phyloP scores from a whole-genome alignment of 2,797 vertebrate genomes.

The Megaceryle alcyon region DNA sequence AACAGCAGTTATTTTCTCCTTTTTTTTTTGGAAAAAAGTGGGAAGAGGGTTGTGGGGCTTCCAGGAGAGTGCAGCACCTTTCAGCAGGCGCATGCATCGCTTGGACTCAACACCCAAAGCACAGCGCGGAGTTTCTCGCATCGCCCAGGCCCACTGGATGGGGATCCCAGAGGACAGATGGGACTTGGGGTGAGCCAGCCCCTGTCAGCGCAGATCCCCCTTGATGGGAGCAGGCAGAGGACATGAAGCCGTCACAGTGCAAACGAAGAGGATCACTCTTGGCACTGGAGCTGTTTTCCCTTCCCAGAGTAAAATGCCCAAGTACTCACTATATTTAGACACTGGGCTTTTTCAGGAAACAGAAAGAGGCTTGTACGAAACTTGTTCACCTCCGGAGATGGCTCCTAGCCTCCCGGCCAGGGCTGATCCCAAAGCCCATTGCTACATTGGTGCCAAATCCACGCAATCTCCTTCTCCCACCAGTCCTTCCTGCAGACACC shows the following conservation, averaged over 20 bases:
- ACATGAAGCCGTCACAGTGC: not conserved
- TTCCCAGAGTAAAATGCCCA: conserved; percentile 46
- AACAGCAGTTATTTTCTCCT: not conserved
- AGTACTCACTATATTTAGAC: conserved; percentile 53
- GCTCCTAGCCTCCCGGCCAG: not conserved
- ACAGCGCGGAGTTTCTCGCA: rapidly evolving
- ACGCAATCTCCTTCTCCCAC: rapidly evolving
- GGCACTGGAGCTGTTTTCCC: conserved; percentile 30
- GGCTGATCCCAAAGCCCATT: not conserved
- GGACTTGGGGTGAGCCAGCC: not conserved
- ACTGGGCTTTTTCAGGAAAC: not conserved
- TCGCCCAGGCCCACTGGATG: rapidly evolving
- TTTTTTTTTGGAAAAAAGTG: not conserved
- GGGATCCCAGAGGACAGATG: rapidly evolving
- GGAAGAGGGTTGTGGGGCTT: not conserved
- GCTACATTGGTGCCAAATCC: rapidly evolving
- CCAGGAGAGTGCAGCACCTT: not conserved
- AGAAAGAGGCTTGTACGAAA: not conserved
- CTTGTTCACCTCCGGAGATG: not conserved
- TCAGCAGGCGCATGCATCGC: not conserved
- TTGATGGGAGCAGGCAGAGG: not conserved
- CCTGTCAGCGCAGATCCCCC: not conserved
- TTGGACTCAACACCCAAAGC: not conserved
- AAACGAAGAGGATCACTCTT: conserved; percentile 32
- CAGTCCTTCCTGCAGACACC: not conserved